Conservation (phyloP, 2,113 vertebrate species). For the Poeciliopsis occidentalis region DNA sequence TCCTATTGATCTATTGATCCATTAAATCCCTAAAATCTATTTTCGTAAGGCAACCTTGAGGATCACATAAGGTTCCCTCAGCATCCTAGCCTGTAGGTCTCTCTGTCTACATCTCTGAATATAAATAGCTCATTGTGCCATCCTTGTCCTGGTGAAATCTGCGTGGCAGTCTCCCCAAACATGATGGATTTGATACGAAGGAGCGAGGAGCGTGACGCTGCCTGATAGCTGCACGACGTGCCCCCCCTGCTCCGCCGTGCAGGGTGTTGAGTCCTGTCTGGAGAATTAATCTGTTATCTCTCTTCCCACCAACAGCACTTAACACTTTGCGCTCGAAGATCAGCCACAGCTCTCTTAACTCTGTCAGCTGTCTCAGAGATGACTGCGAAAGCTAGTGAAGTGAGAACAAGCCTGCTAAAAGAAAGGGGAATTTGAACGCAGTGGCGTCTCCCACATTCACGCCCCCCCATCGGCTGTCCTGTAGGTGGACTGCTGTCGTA, state of each 20-base stretch:
- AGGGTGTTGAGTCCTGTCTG: constrained; percentile 51
- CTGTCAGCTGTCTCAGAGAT: constrained; percentile 33
- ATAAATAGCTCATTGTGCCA: constrained; percentile 26
- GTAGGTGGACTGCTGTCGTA: constrained; percentile 9
- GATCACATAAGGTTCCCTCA: not conserved
- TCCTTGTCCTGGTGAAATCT: constrained; percentile 33
- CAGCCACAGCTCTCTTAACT: constrained; percentile 42
- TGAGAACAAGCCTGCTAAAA: constrained; percentile 17
- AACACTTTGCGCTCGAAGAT: constrained; percentile 48
- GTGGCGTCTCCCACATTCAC: not conserved
- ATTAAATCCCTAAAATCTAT: not conserved
- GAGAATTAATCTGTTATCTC: constrained; percentile 59
- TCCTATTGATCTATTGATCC: not conserved
- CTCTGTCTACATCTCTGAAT: constrained; percentile 10
- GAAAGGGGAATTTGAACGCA: constrained; percentile 3
- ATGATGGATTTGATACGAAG: constrained; percentile 48
- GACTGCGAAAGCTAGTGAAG: constrained; percentile 43
- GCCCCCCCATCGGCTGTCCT: not conserved
- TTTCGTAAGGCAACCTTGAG: not conserved
- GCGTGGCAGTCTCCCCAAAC: constrained; percentile 46
- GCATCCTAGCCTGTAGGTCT: not conserved
- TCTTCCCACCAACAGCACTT: constrained; percentile 55
- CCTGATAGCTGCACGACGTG: constrained; percentile 51
- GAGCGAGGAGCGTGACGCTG: constrained; percentile 33
- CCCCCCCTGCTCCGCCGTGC: constrained; percentile 43